Percentiles rank a stretch among this genome's conserved stretches.
Evolutionary conservation across 2,113 vertebrate genomes (phyloP).

Genomic region (Pterocles gutturalis): DNA sequence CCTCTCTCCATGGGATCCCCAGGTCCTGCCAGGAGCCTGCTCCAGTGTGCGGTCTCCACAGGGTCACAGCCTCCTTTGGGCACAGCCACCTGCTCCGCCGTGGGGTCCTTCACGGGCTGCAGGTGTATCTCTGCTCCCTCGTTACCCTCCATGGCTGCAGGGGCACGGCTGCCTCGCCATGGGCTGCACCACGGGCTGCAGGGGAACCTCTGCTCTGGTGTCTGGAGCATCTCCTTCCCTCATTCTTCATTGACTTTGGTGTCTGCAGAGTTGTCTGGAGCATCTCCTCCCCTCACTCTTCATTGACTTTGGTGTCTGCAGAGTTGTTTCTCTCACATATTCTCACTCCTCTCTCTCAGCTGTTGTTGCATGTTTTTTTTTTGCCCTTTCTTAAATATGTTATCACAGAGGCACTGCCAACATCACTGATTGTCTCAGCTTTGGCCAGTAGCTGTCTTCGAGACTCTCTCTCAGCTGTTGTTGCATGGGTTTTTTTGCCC

Average conservation of each 20-base stretch:
- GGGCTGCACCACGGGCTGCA: neutral
- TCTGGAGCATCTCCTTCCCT: neutral
- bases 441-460: too few species aligned
- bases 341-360: neutral
- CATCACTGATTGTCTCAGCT: too few species aligned
- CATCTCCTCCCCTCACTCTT: neutral
- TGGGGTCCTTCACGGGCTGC: rapidly evolving
- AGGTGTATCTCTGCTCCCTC: too few species aligned
- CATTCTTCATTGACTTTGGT: neutral
- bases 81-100: neutral
- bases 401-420: too few species aligned
- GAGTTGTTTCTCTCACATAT: neutral
- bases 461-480: too few species aligned
- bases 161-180: too few species aligned
- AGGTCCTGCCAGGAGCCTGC: too few species aligned
- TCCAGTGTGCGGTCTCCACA: rapidly evolving
- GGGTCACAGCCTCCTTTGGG: too few species aligned
- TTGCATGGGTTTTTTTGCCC: neutral
- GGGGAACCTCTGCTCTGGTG: neutral
- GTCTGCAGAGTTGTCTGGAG: neutral
- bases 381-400: too few species aligned
- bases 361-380: too few species aligned
- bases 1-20: neutral
- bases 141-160: too few species aligned
- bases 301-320: neutral